Evolutionary conservation across 2,888 invertebrate species (phyloP), one percentile per base, ranked within the genome.

Genomic region (Eupithecia subumbrata): DNA sequence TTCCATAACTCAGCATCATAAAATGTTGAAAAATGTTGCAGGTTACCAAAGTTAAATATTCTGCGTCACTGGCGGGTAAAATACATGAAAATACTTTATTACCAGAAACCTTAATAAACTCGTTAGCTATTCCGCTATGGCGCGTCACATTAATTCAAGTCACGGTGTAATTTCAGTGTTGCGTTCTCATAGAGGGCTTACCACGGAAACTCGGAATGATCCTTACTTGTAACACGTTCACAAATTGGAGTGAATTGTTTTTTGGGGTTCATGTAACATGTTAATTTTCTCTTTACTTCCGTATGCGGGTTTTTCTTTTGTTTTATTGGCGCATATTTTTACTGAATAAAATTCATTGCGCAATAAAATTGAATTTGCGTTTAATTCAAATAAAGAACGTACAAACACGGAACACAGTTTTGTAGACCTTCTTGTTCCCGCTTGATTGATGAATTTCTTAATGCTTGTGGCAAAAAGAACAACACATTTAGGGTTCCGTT

Each of bases 101-200:
- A 37, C 78, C 76, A 72, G 68, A 76, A 79, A 76, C 74, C 78
- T 75, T 82, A 78, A 79, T 80, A 80, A 79, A 79, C 78, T 82
- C 79, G 78, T 79, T 79, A 82, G 78, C 76, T 81, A 79, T 80
- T 78, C 81, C 75, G 76, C 73, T 72, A 76, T 76, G 76, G 75
- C 75, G 75, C 76, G 78, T 78, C 78, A 73, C 78, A 80, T 81
- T 80, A 78, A 82, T 82, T 82, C 81, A 66, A 80, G 80, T 80
- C 80, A 80, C 81, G 80, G 40, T 64, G 76, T 79, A 71, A 79
- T 80, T 79, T 79, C 77, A 77, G 72, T 78, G 78, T 73, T 77
- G 77, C 76, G 72, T 80, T 73, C 68, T 72, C 76, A 60, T 75
- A 73, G 71, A 48, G 69, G 73, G 71, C 71, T 69, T 73, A 76